Conservation (phyloP, 2,797 vertebrate species). For the Xiphorhynchus erythropygius region DNA sequence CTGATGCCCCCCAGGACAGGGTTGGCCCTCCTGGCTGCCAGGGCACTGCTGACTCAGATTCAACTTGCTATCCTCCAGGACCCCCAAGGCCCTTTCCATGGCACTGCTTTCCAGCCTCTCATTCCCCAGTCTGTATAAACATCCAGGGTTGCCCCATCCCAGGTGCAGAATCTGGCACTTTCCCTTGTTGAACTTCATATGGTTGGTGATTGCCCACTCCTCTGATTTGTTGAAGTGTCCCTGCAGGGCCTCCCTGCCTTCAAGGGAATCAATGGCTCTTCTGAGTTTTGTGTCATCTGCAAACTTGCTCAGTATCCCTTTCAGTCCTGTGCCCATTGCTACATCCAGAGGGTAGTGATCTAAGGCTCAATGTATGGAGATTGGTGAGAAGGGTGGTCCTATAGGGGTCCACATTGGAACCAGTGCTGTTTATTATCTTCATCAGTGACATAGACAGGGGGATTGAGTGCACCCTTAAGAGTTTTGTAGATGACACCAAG, state of each 20-base stretch:
- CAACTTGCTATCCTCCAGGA: not conserved
- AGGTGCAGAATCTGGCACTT: not conserved
- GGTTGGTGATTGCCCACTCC: not conserved
- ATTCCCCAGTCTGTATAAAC: not conserved
- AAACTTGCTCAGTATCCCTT: not conserved
- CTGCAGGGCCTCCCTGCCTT: not conserved
- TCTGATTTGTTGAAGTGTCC: not conserved
- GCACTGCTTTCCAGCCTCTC: not conserved
- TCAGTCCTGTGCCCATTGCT: not conserved
- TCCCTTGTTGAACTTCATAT: not conserved
- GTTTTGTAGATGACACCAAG: not conserved
- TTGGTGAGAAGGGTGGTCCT: not conserved
- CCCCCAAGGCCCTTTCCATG: not conserved
- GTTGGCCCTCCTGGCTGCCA: not conserved
- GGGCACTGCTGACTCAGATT: not conserved
- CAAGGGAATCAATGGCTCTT: not conserved
- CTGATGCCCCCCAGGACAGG: not conserved
- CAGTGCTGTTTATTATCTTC: not conserved
- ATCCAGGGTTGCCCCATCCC: not conserved
- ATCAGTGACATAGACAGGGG: not conserved
- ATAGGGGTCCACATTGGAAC: rapidly evolving
- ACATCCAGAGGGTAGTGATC: not conserved
- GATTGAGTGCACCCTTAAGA: not conserved
- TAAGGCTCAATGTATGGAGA: not conserved
- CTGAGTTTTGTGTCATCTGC: not conserved